Evolutionary conservation across 1,140 invertebrate genomes (phyloP), one percentile per base, ranked within the genome.

Genomic region (Limonius californicus): DNA sequence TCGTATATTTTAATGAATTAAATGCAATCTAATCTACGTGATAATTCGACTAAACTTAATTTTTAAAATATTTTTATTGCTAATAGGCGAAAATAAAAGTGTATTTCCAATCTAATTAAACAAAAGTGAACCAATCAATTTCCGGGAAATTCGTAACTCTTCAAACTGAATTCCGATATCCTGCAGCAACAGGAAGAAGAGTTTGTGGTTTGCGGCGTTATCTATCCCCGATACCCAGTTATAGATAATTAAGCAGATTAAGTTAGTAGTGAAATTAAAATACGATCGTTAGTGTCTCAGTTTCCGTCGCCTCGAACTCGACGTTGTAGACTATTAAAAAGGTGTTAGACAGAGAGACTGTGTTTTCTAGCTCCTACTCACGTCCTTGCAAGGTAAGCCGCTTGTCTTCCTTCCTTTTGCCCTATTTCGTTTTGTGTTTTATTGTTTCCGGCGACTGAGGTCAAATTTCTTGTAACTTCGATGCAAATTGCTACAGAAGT

Each of bases 331-430:
- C n/a, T 27, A 27, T 27, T 27, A 27, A 39, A 12, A 39, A 39
- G n/a, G 35, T 14, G 8, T 39, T 39, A 39, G 35, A 39, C n/a
- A 2, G n/a, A 39, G 8, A 14, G 8, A 39, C n/a, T 39, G n/a
- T 12, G 35, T 14, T 14, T 39, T 14, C 3, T 39, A 12, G 35
- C n/a, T 39, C 35, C 35, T n/a, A 39, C 35, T 39, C 35, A 39
- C 35, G 35, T 39, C 35, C 35, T 39, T 39, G 35, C 35, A 39
- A 39, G 35, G 35, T 39, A 39, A 39, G 35, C 35, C 35, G n/a
- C 35, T 39, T 39, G 35, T 39, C 35, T 39, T 39, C 35, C 11
- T 39, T 12, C 35, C 11, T 39, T 39, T 39, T 2, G 3, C 35
- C 35, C 11, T 6, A 6, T 39, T 39, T 39, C 1, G 7, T 11